Conservation (phyloP, 2,113 vertebrate genomes). For the Mohoua ochrocephala region DNA sequence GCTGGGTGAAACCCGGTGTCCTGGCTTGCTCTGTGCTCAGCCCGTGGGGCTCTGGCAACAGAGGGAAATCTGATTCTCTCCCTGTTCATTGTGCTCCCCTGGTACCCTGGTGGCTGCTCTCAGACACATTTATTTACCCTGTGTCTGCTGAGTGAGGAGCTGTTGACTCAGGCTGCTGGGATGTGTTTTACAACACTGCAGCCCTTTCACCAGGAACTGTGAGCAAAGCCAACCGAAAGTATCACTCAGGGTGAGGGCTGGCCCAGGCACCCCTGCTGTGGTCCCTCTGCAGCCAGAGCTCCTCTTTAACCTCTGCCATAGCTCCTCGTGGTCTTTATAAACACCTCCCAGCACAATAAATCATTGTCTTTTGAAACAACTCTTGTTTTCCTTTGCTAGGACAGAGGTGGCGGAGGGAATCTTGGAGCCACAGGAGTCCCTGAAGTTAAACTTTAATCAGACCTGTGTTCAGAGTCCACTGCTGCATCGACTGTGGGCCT, state of each 20-base stretch:
- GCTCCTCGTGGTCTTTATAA: neutral
- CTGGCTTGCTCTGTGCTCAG: neutral
- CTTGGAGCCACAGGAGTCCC: slow-evolving; percentile 85
- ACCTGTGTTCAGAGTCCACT: slow-evolving; percentile 83
- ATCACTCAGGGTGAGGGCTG: neutral
- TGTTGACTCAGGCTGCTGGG: neutral
- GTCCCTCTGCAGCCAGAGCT: neutral
- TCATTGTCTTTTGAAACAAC: neutral
- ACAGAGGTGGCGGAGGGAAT: slow-evolving; percentile 89
- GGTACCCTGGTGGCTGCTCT: neutral
- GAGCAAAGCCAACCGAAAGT: neutral
- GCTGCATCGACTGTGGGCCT: slow-evolving; percentile 85
- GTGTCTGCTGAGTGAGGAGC: neutral
- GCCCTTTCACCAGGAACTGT: neutral
- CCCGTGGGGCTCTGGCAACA: neutral
- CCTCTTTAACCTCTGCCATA: neutral
- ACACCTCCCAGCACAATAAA: neutral
- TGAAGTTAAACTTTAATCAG: slow-evolving; percentile 83
- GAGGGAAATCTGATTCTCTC: neutral
- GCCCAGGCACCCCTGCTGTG: neutral
- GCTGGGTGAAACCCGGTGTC: neutral
- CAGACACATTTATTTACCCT: neutral
- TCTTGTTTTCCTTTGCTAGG: slow-evolving; percentile 62
- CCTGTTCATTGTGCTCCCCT: neutral
- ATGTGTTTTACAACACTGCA: neutral